These are phyloP conservation scores for Centropus bengalensis DNA, from an alignment of 2,113 vertebrate genomes.

Conservation along the genomic window DNA sequence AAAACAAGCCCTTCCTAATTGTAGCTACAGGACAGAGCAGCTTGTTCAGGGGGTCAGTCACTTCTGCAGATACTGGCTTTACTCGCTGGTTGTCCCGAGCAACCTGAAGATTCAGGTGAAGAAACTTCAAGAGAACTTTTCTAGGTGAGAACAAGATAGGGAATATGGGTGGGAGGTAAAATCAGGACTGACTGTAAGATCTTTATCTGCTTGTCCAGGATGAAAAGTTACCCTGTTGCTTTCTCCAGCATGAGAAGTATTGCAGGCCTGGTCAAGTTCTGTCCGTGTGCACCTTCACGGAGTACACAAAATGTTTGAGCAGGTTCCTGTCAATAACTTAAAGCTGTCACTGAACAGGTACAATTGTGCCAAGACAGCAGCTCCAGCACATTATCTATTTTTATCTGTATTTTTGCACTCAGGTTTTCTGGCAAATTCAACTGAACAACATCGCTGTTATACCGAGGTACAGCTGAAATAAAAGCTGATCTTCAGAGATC, in stretches of 20 bases:
- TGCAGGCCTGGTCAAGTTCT: neutral
- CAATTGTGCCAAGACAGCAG: neutral
- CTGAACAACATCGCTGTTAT: too few species aligned
- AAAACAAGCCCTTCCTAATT: neutral
- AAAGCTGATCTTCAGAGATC: neutral
- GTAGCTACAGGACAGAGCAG: neutral
- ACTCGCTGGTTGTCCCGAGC: neutral
- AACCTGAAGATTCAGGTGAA: neutral
- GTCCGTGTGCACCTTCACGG: too few species aligned
- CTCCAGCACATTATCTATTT: neutral
- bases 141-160: neutral
- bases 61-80: neutral
- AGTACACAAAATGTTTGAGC: neutral
- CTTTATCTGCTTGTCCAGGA: neutral
- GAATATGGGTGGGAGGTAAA: neutral
- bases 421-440: neutral
- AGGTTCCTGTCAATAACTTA: neutral
- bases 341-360: neutral
- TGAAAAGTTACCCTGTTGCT: neutral
- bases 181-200: neutral
- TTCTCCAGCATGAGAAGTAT: neutral
- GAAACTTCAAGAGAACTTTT: neutral
- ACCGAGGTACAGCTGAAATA: neutral
- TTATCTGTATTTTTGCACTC: neutral
- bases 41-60: neutral